Conservation (phyloP, 2,113 vertebrate genomes). For the Danionella cerebrum region DNA sequence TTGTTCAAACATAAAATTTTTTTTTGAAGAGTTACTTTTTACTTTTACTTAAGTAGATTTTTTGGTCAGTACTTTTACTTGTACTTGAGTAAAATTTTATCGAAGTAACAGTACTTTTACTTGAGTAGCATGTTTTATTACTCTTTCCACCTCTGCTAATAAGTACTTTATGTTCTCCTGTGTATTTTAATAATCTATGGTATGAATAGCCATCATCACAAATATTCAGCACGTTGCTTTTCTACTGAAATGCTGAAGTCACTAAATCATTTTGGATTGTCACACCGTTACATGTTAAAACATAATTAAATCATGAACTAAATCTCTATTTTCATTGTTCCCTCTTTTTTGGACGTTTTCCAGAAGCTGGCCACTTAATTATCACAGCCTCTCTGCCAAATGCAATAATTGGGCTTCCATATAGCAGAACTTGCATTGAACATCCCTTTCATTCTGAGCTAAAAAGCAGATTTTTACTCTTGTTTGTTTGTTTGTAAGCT, state of each 20-base stretch:
- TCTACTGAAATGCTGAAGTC: not conserved
- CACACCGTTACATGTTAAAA: not conserved
- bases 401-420: not conserved
- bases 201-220: too few species aligned
- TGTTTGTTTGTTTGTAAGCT: not conserved
- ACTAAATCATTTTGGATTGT: not conserved
- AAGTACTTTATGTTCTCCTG: too few species aligned
- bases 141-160: too few species aligned
- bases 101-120: too few species aligned
- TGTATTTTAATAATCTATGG: too few species aligned
- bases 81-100: too few species aligned
- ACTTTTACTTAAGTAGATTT: too few species aligned
- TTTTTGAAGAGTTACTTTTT: too few species aligned
- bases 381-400: not conserved
- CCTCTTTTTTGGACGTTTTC: not conserved
- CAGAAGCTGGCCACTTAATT: not conserved
- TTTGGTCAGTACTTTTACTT: too few species aligned
- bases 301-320: not conserved
- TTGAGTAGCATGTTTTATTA: too few species aligned
- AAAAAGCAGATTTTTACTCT: constrained; percentile 11
- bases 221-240: too few species aligned
- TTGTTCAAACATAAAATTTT: too few species aligned
- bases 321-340: not conserved
- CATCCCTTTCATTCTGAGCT: not conserved
- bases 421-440: not conserved